These are phyloP conservation scores for Passer montanus DNA, from an alignment of 2,113 vertebrate genomes.

Conservation along the genomic window DNA sequence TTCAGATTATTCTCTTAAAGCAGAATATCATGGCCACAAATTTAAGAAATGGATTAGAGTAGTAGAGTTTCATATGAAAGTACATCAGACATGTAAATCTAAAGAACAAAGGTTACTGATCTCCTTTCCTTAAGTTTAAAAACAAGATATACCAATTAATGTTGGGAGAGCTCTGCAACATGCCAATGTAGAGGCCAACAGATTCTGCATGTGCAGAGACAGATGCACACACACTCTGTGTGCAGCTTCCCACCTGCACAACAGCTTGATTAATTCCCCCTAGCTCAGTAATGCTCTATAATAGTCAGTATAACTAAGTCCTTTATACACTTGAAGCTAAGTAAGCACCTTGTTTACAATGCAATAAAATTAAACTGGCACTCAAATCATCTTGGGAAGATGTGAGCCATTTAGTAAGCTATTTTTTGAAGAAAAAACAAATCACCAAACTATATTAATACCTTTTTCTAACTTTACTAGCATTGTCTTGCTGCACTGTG, in stretches of 20 bases:
- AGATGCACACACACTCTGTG: accelerated
- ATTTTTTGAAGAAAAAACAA: neutral
- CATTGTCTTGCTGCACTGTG: neutral
- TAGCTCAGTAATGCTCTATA: neutral
- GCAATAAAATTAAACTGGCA: neutral
- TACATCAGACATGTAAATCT: neutral
- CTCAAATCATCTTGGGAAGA: neutral
- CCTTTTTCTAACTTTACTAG: neutral
- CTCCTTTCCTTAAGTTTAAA: neutral
- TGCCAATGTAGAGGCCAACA: accelerated
- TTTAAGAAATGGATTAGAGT: neutral
- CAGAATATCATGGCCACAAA: neutral
- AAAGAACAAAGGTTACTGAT: neutral
- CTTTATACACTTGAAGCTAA: neutral
- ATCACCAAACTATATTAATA: neutral
- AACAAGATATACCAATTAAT: neutral
- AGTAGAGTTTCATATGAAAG: neutral
- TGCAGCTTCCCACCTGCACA: neutral
- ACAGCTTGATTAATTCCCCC: neutral
- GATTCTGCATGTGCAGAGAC: neutral
- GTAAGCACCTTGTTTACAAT: neutral
- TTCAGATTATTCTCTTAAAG: neutral
- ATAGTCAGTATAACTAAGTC: neutral
- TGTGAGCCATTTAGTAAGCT: neutral
- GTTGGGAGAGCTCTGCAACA: neutral